phyloP scores from a whole-genome alignment of 2,113 vertebrate genomes.

The Galemys pyrenaicus region DNA sequence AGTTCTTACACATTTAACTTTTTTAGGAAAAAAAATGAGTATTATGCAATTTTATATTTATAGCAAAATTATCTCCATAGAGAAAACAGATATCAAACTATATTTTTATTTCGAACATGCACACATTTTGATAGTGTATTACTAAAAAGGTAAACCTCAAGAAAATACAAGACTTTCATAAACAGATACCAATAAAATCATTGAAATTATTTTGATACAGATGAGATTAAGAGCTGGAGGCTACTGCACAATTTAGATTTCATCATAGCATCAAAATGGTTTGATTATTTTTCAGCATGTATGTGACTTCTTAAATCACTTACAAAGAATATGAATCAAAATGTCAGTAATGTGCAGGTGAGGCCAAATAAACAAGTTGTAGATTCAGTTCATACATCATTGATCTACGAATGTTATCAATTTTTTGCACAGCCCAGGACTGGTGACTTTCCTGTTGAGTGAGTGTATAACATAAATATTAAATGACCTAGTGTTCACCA shows the following conservation, averaged over 20 bases:
- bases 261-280: slow-evolving; percentile 29
- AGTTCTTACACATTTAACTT: background rate
- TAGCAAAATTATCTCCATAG: background rate
- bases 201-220: background rate
- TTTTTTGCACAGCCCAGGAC: slow-evolving; percentile 43
- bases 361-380: slow-evolving; percentile 68
- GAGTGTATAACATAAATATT: slow-evolving; percentile 72
- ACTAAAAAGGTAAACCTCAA: background rate
- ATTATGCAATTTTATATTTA: background rate
- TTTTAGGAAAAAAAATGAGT: background rate
- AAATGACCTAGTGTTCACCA: slow-evolving; percentile 47
- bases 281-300: slow-evolving; percentile 51
- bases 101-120: background rate
- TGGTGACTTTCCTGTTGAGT: slow-evolving; percentile 65
- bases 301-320: slow-evolving; percentile 26
- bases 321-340: slow-evolving; percentile 51
- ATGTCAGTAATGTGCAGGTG: slow-evolving; percentile 33
- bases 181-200: background rate
- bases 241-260: slow-evolving; percentile 5
- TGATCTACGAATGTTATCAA: slow-evolving; percentile 76
- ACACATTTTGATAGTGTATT: background rate
- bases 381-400: slow-evolving; percentile 72
- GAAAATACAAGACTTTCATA: background rate
- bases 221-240: slow-evolving; percentile 19
- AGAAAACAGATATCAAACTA: background rate